phyloP scores from a whole-genome alignment of 2,797 vertebrate genomes.

The Phaenicophaeus curvirostris region DNA sequence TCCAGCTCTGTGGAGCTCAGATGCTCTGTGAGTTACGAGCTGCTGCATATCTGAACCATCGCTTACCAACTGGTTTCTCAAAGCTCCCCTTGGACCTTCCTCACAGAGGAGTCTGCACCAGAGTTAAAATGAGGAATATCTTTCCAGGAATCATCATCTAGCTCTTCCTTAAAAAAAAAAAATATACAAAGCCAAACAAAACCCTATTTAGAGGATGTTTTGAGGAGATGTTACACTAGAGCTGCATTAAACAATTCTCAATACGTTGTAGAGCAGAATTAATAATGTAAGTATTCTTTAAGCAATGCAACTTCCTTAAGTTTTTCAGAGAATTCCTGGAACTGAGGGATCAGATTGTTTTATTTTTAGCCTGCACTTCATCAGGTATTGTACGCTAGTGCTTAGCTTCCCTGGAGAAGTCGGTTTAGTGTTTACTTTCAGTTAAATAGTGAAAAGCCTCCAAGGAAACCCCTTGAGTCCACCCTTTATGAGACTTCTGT shows the following conservation, averaged over 20 bases:
- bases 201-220: neutral
- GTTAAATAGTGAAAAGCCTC: neutral
- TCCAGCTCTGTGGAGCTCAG: neutral
- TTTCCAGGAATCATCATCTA: neutral
- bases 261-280: neutral
- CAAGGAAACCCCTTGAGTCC: neutral
- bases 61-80: neutral
- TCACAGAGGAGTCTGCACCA: neutral
- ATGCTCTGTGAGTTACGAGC: fast-evolving
- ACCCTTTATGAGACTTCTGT: neutral
- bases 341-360: neutral
- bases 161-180: neutral
- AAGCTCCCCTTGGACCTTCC: neutral
- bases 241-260: neutral
- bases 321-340: neutral
- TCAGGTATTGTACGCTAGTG: neutral
- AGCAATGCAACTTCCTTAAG: neutral
- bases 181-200: neutral
- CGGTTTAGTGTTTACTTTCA: neutral
- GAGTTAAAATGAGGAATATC: neutral
- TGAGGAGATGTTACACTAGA: neutral
- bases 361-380: neutral
- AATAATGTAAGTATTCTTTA: neutral
- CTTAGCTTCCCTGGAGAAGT: neutral
- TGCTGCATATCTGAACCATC: neutral